Conservation (phyloP, 2,888 invertebrate genomes). For the Candidula unifasciata region DNA sequence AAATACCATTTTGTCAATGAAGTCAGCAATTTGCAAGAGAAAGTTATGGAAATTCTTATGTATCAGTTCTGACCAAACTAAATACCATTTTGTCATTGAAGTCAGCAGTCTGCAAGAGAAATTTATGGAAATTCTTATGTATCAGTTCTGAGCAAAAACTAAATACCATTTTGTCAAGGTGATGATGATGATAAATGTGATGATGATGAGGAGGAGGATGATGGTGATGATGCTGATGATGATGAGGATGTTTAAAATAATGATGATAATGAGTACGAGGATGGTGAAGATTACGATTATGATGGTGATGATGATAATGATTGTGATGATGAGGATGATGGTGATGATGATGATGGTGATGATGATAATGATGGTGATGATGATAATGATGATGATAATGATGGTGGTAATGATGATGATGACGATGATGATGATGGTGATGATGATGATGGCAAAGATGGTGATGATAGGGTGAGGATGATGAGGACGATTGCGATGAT, state of each 20-base stretch:
- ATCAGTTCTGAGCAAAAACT: no score
- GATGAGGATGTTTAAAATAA: not conserved
- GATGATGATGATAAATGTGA: no score
- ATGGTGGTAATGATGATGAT: not conserved
- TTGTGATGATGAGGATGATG: not conserved
- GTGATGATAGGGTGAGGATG: not conserved
- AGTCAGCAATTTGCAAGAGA: no score
- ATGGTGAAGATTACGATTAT: not conserved
- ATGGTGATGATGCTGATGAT: not conserved
- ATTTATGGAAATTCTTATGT: no score
- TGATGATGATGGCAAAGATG: not conserved
- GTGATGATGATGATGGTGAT: not conserved
- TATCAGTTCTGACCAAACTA: no score
- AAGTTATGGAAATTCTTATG: no score
- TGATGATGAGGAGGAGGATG: not conserved
- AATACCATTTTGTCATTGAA: slow-evolving; percentile 92
- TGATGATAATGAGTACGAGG: not conserved
- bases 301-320: not conserved
- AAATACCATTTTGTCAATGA: no score
- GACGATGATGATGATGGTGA: not conserved
- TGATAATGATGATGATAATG: not conserved
- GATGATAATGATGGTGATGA: not conserved
- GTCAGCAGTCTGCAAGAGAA: slow-evolving; percentile 83
- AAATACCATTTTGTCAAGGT: no score
- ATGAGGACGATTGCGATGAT: not conserved